These are phyloP conservation scores for Rattus rattus DNA, from an alignment of 2,113 vertebrate species.

Conservation along the genomic window DNA sequence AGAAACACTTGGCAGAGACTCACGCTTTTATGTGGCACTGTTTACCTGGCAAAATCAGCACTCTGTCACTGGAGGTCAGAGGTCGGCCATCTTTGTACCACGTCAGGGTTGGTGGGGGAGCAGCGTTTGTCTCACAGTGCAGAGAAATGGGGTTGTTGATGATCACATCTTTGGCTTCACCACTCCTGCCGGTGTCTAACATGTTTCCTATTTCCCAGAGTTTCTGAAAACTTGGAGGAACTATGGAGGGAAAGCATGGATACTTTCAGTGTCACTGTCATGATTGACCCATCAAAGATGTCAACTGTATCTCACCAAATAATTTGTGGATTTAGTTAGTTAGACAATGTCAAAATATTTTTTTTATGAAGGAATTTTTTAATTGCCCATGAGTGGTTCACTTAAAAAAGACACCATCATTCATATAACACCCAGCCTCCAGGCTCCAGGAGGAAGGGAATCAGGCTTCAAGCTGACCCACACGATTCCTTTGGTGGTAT, in stretches of 20 bases:
- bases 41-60: slow-evolving; percentile 94
- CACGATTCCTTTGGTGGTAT: neutral
- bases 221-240: slow-evolving; percentile 95
- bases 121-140: slow-evolving; percentile 95
- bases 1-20: neutral
- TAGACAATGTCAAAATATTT: neutral
- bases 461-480: slow-evolving; percentile 19
- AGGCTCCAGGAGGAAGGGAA: slow-evolving; percentile 53
- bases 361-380: slow-evolving; percentile 69
- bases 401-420: slow-evolving; percentile 62
- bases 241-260: slow-evolving; percentile 81
- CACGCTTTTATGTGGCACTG: neutral
- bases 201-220: slow-evolving; percentile 86
- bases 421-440: slow-evolving; percentile 62
- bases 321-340: neutral
- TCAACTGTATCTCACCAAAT: neutral
- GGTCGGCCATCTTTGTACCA: slow-evolving; percentile 95
- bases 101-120: slow-evolving; percentile 94
- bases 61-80: slow-evolving; percentile 91
- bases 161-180: slow-evolving; percentile 92
- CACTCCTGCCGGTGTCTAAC: slow-evolving; percentile 83
- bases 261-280: neutral
- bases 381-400: slow-evolving; percentile 76
- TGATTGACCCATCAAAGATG: neutral
- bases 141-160: slow-evolving; percentile 95